Evolutionary conservation across 64 coral and sea anemone genomes (phyloP), one percentile per base, ranked within the genome.

Genomic region (Catalaphyllia jardinei): DNA sequence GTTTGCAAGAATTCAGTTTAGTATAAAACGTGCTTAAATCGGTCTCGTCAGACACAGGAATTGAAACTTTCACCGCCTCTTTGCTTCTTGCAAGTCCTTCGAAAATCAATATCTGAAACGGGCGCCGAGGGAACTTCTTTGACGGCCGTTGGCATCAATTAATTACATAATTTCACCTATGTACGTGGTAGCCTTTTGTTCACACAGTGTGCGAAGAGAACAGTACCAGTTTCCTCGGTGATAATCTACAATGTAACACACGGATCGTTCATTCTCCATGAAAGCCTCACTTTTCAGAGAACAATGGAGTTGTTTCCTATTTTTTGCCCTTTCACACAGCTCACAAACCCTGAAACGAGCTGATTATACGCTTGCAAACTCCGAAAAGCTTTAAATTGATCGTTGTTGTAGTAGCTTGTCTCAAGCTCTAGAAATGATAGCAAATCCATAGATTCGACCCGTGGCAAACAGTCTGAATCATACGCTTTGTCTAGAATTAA

Each of bases 201-300:
- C 42, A 78, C 60, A 14, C 79, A 83, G 15, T 83, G 79, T 29
- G 87, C 71, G 4, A 31, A 75, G 59, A 76, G 51, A 77, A 88
- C 59, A 38, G 87, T 77, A 62, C 87, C 73, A 77, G 77, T 60
- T 55, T 88, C 52, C 22, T 63, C 52, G 9, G 87, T 77, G 52
- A 77, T 88, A 7, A 88, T 88, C 73, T 73, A 88, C 24, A 88
- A 17, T 61, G 73, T 14, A 61, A 88, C 87, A 63, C 15, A 63
- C 4, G 87, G 59, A 38, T 88, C 87, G 24, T 88, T 78, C 73
- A 88, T 88, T 76, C 87, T 76, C 51, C 75, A 71, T 13, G 86
- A 87, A 60, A 60, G 79, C 18, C 79, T 54, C 2, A 33, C 52
- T 83, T 88, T 78, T 33, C 67, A 54, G 25, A 38, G 52, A 54